Evolutionary conservation across 2,888 invertebrate species (phyloP), one percentile per base, ranked within the genome.

Genomic region (Agrochola circellaris): DNA sequence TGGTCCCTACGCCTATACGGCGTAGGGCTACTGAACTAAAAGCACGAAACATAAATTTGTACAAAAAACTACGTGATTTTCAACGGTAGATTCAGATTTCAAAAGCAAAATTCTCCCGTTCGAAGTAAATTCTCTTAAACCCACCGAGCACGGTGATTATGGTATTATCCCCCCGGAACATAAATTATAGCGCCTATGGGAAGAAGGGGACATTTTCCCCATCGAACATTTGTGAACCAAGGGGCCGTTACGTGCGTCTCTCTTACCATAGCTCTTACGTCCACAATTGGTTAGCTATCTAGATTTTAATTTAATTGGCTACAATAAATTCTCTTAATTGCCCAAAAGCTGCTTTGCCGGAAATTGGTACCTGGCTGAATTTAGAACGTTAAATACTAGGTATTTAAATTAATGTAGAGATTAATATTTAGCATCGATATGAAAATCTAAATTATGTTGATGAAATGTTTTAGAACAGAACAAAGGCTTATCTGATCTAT

Each of bases 251-350:
- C 68, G 64, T 56, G 26, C 62, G 17, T 60, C 58, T 66, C 51
- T 68, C 51, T 58, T 66, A 51, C 71, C 56, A 73, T 73, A 74
- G 65, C 77, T 72, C 67, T 65, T 60, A 69, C 72, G 73, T 73
- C 74, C 82, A 73, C 82, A 85, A 85, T 85, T 75, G 68, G 73
- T 74, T 69, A 77, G 72, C 73, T 82, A 85, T 82, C 82, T 73
- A 73, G 64, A 84, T 85, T 85, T 71, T 62, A 78, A 69, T 82
- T 84, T 84, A 85, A 84, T 77, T 85, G 82, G 74, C 69, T 51
- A 48, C 66, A 85, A 85, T 85, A 84, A 84, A 84, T 84, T 75
- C 62, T 17, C 66, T 77, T 82, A 75, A 85, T 84, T 76, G 75
- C 75, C 60, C 68, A 76, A 85, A 84, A 76, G 66, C 84, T 72